Evolutionary conservation across 2,113 vertebrate species (phyloP).

Genomic region (Noturus placidus): DNA sequence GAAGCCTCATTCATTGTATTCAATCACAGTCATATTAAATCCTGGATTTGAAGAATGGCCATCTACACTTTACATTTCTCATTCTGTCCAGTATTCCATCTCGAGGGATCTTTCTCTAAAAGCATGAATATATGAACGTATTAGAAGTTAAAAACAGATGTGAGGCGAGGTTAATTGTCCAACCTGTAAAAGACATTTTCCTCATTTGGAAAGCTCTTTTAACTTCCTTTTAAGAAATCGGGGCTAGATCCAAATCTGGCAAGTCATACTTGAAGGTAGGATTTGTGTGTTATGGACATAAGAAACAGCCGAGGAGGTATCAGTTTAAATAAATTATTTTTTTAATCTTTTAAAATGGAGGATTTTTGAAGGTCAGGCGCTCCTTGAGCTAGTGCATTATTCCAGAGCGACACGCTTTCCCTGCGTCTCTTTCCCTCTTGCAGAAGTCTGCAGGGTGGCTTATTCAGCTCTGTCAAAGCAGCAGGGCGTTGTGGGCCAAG

Average conservation of each 20-base stretch:
- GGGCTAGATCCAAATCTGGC: slow-evolving; percentile 30
- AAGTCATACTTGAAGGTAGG: slow-evolving; percentile 26
- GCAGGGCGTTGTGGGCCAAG: slow-evolving; percentile 20
- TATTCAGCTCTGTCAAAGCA: slow-evolving; percentile 25
- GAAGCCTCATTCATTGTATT: neutral
- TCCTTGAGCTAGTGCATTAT: slow-evolving; percentile 49
- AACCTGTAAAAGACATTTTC: slow-evolving; percentile 64
- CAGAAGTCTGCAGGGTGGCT: slow-evolving; percentile 18
- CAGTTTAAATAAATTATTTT: slow-evolving; percentile 1
- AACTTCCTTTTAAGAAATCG: slow-evolving; percentile 54
- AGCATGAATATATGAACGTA: slow-evolving; percentile 52
- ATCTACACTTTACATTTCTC: neutral
- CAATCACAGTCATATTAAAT: neutral
- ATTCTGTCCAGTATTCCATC: neutral
- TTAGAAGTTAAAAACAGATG: slow-evolving; percentile 63
- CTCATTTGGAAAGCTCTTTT: slow-evolving; percentile 55
- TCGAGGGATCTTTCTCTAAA: slow-evolving; percentile 12
- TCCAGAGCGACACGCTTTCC: slow-evolving; percentile 16
- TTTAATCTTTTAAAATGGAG: neutral
- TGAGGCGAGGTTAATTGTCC: slow-evolving; percentile 60
- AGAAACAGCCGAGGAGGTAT: slow-evolving; percentile 23
- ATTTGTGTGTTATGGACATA: slow-evolving; percentile 19
- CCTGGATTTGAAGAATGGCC: neutral
- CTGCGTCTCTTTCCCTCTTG: slow-evolving; percentile 14
- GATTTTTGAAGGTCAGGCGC: slow-evolving; percentile 71